Evolutionary conservation across 2,113 vertebrate species (phyloP).

Genomic region (Actenoides hombroni): DNA sequence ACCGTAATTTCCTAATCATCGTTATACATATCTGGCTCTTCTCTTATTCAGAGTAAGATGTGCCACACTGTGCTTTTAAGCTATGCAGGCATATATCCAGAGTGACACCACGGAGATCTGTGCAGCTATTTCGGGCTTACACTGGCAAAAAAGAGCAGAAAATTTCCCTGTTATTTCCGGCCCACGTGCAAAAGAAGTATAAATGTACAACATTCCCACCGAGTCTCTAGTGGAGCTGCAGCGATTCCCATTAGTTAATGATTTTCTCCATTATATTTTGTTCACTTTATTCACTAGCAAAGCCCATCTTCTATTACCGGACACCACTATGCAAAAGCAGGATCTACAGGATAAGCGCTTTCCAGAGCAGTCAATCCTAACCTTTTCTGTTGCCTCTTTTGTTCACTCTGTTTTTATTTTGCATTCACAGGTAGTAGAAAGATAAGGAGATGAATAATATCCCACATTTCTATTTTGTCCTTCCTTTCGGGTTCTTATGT

Average conservation of each 20-base stretch:
- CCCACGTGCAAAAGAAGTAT: background rate
- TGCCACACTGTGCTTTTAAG: background rate
- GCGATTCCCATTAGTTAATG: background rate
- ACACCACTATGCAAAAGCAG: background rate
- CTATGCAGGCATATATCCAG: background rate
- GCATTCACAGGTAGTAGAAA: slow-evolving; percentile 47
- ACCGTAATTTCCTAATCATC: background rate
- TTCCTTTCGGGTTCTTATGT: slow-evolving; percentile 26
- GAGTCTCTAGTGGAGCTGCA: background rate
- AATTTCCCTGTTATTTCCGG: background rate
- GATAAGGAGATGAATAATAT: slow-evolving; percentile 48
- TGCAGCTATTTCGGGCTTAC: background rate
- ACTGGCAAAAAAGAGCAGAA: background rate
- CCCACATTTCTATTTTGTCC: slow-evolving; percentile 10
- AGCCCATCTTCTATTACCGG: background rate
- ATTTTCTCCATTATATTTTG: background rate
- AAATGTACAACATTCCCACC: background rate
- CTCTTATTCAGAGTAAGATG: background rate
- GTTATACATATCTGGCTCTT: background rate
- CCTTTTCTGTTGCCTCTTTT: slow-evolving; percentile 30
- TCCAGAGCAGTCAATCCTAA: slow-evolving; percentile 12
- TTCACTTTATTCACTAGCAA: background rate
- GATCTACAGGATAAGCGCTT: background rate
- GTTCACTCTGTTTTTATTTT: slow-evolving; percentile 41
- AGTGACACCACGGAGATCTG: background rate